A percentile compares a stretch with the other conserved stretches of the same genome.
Conservation (phyloP, 2,113 vertebrate species). For the Caranx melampygus region DNA sequence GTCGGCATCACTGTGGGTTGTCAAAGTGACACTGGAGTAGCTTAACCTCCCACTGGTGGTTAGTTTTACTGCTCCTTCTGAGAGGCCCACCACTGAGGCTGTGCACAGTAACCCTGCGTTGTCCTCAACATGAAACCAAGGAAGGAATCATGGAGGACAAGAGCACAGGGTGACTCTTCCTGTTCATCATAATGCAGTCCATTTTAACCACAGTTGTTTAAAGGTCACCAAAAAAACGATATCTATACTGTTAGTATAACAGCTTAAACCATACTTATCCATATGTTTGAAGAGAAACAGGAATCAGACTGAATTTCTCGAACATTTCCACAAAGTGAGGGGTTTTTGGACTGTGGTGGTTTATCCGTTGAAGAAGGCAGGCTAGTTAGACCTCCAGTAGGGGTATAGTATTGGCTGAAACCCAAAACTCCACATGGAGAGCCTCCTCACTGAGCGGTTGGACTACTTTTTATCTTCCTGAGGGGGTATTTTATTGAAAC, state of each 20-base stretch:
- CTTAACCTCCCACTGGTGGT: conserved; percentile 73
- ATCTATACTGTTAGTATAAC: conserved; percentile 3
- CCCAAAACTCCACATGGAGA: conserved; percentile 38
- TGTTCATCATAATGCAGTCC: conserved; percentile 37
- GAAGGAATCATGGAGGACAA: conserved; percentile 64
- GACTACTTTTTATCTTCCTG: conserved; percentile 39
- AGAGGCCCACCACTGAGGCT: conserved; percentile 58
- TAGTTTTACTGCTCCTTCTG: conserved; percentile 69
- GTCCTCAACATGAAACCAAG: conserved; percentile 64
- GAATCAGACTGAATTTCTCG: too few species aligned
- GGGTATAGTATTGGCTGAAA: conserved; percentile 34
- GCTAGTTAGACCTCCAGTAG: conserved; percentile 8
- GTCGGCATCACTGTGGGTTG: conserved; percentile 72
- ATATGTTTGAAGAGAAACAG: neutral
- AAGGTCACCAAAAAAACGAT: conserved; percentile 27
- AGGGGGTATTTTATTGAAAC: conserved; percentile 35
- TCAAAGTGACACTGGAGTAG: conserved; percentile 72
- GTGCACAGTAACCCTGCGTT: conserved; percentile 48
- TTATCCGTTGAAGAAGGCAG: conserved; percentile 16
- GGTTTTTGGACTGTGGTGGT: neutral
- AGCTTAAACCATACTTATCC: neutral
- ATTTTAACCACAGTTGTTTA: conserved; percentile 26
- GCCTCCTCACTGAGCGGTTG: conserved; percentile 23
- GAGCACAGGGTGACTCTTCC: conserved; percentile 61
- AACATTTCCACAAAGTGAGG: conserved; percentile 8